A percentile compares a stretch with the other conserved stretches of the same genome.
Evolutionary conservation across 1,140 invertebrate species (phyloP).

Genomic region (Oscheius sp.): DNA sequence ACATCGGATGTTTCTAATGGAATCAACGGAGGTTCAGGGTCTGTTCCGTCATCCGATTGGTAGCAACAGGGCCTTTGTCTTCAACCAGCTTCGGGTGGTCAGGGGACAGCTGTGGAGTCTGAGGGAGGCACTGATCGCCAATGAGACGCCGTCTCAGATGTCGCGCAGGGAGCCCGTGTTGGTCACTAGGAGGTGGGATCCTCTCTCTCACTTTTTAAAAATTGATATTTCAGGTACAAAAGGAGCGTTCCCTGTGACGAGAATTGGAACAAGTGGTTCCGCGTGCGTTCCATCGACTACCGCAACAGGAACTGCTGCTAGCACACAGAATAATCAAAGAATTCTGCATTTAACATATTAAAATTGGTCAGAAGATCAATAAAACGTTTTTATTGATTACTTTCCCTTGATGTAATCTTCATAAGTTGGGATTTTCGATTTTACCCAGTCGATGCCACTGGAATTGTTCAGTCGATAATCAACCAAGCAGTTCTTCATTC

Average conservation of each 20-base stretch:
- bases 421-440: no score
- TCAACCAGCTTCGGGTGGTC: constrained; percentile 48
- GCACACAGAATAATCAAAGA: no score
- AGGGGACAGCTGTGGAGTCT: constrained; percentile 47
- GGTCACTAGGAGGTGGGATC: constrained; percentile 13
- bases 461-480: no score
- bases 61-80: constrained; percentile 37
- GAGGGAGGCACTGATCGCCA: constrained; percentile 13
- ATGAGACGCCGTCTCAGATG: constrained; percentile 34
- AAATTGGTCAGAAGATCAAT: no score
- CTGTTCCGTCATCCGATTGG: constrained; percentile 26
- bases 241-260: not conserved
- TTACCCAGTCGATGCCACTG: no score
- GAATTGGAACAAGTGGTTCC: not conserved
- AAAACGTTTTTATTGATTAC: no score
- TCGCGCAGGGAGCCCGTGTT: constrained; percentile 18
- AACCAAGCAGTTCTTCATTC: no score
- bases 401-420: no score
- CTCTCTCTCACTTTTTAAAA: not conserved
- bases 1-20: not conserved
- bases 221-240: not conserved
- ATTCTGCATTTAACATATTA: no score
- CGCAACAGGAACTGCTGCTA: not conserved
- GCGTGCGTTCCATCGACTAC: not conserved
- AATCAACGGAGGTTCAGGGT: constrained; percentile 5